Base-by-base conservation (phyloP, 2,888 invertebrate species). In the Leptinotarsa peninsularis region DNA sequence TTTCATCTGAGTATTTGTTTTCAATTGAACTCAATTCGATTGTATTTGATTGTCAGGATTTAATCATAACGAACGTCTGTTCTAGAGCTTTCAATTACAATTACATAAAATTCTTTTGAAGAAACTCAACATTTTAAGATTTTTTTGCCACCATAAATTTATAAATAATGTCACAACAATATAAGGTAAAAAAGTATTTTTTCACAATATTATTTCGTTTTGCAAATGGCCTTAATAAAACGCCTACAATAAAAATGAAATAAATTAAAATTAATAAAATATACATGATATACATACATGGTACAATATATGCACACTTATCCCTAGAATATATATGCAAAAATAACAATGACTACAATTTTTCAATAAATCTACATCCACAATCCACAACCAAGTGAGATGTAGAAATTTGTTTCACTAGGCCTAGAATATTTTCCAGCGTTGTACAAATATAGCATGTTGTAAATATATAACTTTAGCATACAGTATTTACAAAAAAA, bases 241-340 rank as follows among this genome's bases (percentile, higher is more conserved):
- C 76, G 76, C 72, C 73, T 81, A 78, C 50, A 68, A 49, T 77
- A 74, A 79, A 80, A 86, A 86, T 86, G 85, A 84, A 88, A 88
- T 88, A 87, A 88, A 85, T 88, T 87, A 87, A 87, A 86, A 85
- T 85, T 85, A 85, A 86, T 87, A 87, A 87, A 88, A 88, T 88
- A 86, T 87, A 88, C 87, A 88, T 84, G 85, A 87, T 87, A 86
- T 86, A 87, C 86, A 87, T 86, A 84, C 81, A 84, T 83, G 80
- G 81, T 84, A 84, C 83, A 78, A 69, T 80, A 84, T 85, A 83
- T 86, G 83, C 86, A 86, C 83, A 84, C 85, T 84, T 86, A 85
- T 73, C 60, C 74, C 82, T 82, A 83, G 76, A 81, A 83, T 84
- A 83, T 83, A 84, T 87, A 86, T 88, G 86, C 86, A 88, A 88